Evolutionary conservation across 30 jellyfish, hydroid and myxozoan genomes (phyloP).

Genomic region (Chrysaora quinquecirrha): DNA sequence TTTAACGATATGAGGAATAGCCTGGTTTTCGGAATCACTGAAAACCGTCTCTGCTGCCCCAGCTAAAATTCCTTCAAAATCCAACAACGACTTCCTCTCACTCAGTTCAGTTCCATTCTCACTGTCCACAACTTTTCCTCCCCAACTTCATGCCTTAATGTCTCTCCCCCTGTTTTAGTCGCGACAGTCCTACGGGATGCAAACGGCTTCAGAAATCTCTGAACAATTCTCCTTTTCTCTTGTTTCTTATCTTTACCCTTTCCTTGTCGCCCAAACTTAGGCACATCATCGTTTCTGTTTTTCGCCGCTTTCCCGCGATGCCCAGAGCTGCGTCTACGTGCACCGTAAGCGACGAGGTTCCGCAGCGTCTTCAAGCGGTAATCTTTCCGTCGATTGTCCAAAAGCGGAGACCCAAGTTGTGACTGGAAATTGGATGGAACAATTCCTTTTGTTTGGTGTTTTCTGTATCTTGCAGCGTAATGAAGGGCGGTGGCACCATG

Average conservation of each 20-base stretch:
- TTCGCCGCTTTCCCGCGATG: slow-evolving; percentile 41
- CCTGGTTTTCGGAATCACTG: slow-evolving; percentile 11
- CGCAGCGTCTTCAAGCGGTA: slow-evolving; percentile 43
- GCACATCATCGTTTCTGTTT: slow-evolving; percentile 25
- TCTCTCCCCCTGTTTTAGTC: not conserved
- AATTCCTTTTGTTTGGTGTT: slow-evolving; percentile 23
- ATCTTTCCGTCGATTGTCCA: slow-evolving; percentile 33
- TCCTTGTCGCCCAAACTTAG: not conserved
- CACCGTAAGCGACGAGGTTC: slow-evolving; percentile 56
- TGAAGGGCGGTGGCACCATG: slow-evolving; percentile 97
- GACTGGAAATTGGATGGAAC: slow-evolving; percentile 4
- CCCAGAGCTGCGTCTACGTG: slow-evolving; percentile 34
- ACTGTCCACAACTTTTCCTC: not conserved
- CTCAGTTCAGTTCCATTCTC: not conserved
- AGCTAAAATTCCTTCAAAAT: not conserved
- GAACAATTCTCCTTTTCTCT: slow-evolving; percentile 15
- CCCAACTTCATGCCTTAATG: not conserved
- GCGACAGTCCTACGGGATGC: not conserved
- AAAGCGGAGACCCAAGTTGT: slow-evolving; percentile 8
- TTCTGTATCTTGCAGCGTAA: slow-evolving; percentile 92
- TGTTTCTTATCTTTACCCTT: slow-evolving; percentile 5
- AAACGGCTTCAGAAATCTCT: slow-evolving; percentile 22
- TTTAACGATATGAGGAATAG: slow-evolving; percentile 38
- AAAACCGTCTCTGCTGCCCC: not conserved
- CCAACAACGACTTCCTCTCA: slow-evolving; percentile 48